Evolutionary conservation across 2,888 invertebrate genomes (phyloP), one percentile per base, ranked within the genome.

Genomic region (Tricholauxania praeusta): DNA sequence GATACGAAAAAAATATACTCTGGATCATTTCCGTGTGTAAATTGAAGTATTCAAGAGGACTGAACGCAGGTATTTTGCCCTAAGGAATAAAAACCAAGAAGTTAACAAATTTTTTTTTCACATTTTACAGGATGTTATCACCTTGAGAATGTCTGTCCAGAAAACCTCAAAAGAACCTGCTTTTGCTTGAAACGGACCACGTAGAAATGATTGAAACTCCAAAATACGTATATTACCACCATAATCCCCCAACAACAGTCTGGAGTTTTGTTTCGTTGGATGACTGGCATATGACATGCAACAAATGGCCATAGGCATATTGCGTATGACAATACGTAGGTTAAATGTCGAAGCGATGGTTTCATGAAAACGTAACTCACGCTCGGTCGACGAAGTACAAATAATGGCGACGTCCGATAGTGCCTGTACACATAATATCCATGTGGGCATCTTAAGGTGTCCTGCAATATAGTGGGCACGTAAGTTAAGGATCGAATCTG

Each of bases 291-390:
- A 87, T 17, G 81, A 76, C 83, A 86, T 84, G 64, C 82, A 79
- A 70, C 80, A 82, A 7, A 87, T 83, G 0, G 86, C 83, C 76
- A 75, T 83, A 0, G 87, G 87, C 65, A 87, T 89, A 74, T 92
- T 92, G 0, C 91, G 90, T 76, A 96, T 91, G 77, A 92, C 89
- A 71, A 94, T 89, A 79, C 93, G 89, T 59, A 94, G 88, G 55
- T 91, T 91, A 84, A 94, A 94, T 71, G 92, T 93, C 73, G 91
- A 91, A 8, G 92, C 93, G 22, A 91, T 91, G 62, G 92, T 92
- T 84, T 95, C 95, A 82, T 95, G 96, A 86, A 96, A 94, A 77
- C 93, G 90, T 60, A 96, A 87, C 82, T 94, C 94, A 17, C 93
- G 88, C 86, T 94, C 93, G 0, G 93, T 92, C 17, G 95, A 93